Evolutionary conservation across 2,113 vertebrate species (phyloP).

Genomic region (Chaetura pelagica): DNA sequence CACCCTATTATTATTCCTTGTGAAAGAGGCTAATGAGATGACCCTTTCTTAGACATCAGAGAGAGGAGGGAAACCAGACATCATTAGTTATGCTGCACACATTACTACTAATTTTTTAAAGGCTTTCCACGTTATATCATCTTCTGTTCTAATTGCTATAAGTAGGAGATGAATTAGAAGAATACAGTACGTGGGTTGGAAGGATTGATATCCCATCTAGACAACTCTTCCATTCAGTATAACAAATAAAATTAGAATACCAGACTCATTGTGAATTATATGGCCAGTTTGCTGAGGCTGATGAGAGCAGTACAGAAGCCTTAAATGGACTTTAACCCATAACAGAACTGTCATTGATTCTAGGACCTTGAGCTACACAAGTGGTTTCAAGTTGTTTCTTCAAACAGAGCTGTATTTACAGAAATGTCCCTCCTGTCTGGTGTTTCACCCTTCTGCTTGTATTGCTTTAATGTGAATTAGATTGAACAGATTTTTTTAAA

Average conservation of each 20-base stretch:
- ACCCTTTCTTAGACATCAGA: background rate
- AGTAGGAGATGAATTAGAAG: background rate
- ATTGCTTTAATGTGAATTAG: background rate
- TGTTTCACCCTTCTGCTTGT: background rate
- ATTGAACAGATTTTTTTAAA: background rate
- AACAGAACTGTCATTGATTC: background rate
- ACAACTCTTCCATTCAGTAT: background rate
- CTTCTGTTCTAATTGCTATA: background rate
- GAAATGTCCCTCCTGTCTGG: background rate
- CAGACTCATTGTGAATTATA: background rate
- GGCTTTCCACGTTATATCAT: background rate
- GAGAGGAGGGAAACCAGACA: background rate
- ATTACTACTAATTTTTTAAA: background rate
- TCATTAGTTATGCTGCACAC: background rate
- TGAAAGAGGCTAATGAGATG: slow-evolving; percentile 12
- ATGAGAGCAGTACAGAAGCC: background rate
- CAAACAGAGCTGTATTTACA: background rate
- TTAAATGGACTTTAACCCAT: background rate
- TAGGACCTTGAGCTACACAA: background rate
- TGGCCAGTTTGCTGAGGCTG: background rate
- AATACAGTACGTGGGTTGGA: background rate
- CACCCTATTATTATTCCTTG: background rate
- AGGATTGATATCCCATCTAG: background rate
- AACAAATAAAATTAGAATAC: background rate
- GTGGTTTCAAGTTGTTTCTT: background rate